Conservation (phyloP, 2,888 invertebrate genomes). For the Drosophila mimetica region DNA sequence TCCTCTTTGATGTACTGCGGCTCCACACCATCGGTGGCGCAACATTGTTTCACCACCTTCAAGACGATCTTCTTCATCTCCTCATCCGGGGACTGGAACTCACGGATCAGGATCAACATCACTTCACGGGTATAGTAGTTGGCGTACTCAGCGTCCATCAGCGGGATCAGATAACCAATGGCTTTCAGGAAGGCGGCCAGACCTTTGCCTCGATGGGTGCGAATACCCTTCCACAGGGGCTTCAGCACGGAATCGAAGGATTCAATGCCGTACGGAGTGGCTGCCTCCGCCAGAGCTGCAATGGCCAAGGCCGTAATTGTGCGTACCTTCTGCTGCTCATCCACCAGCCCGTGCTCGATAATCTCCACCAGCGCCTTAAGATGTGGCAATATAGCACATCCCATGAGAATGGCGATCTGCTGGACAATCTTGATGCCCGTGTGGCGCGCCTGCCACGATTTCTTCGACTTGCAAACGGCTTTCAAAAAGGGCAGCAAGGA, state of each 20-base stretch:
- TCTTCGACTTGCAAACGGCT: conserved; percentile 99
- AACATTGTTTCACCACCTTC: conserved; percentile 99
- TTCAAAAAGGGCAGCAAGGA: conserved; percentile 98
- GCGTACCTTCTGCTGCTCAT: conserved; percentile 98
- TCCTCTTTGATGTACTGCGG: conserved; percentile 99
- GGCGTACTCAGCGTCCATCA: conserved; percentile 99
- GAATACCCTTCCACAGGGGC: conserved; percentile 99
- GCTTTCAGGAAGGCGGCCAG: conserved; percentile 99
- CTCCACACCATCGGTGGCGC: conserved; percentile 99
- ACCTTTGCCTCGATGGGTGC: conserved; percentile 95
- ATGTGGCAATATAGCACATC: conserved; percentile 99
- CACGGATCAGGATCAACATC: conserved; percentile 96
- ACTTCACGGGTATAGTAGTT: conserved; percentile 99
- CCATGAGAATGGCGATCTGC: conserved; percentile 99
- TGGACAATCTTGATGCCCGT: conserved; percentile 99
- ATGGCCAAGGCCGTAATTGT: conserved; percentile 99
- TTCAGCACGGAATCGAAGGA: conserved; percentile 99
- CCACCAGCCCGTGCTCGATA: conserved; percentile 98
- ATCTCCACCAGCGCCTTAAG: conserved; percentile 99
- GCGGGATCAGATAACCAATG: conserved; percentile 98
- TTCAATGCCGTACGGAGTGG: conserved; percentile 99
- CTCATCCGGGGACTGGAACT: conserved; percentile 99
- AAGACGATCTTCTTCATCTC: conserved; percentile 99
- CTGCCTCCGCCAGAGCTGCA: conserved; percentile 99
- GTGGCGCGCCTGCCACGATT: conserved; percentile 99